Evolutionary conservation across 2,888 invertebrate genomes (phyloP).

Genomic region (Nasonia oneida): DNA sequence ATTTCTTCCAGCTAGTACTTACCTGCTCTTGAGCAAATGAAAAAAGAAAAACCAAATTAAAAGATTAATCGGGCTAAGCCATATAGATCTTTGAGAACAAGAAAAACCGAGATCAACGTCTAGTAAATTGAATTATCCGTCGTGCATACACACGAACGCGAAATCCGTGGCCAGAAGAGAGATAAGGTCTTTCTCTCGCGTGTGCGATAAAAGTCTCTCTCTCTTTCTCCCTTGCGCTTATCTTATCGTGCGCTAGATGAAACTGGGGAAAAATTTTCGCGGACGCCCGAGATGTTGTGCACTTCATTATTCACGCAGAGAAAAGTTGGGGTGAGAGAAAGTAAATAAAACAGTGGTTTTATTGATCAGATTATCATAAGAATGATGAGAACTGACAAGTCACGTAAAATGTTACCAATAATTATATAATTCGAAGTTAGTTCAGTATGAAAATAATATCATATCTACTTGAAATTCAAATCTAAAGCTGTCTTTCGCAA

Average conservation of each 20-base stretch:
- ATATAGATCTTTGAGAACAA: not conserved
- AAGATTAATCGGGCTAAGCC: not conserved
- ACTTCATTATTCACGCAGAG: not conserved
- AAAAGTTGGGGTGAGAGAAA: not conserved
- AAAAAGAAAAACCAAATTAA: not conserved
- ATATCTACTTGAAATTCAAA: too few species aligned
- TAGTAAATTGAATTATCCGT: not conserved
- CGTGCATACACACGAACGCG: not conserved
- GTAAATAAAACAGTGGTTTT: not conserved
- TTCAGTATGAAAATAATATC: too few species aligned
- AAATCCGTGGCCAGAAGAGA: not conserved
- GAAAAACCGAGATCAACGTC: not conserved
- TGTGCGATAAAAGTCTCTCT: not conserved
- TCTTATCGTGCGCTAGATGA: not conserved
- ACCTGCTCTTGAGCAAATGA: not conserved
- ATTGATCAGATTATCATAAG: not conserved
- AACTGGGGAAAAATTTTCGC: not conserved
- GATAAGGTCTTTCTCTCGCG: not conserved
- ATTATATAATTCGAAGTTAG: too few species aligned
- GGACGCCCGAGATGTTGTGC: not conserved
- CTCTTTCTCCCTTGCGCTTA: not conserved
- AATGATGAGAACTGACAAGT: not conserved
- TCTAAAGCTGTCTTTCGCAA: too few species aligned
- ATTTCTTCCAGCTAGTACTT: not conserved
- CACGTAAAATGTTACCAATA: not conserved